A percentile compares a stretch with the other conserved stretches of the same genome.
phyloP scores from a whole-genome alignment of 2,888 invertebrate genomes.

The Lasioglossum villosulum region DNA sequence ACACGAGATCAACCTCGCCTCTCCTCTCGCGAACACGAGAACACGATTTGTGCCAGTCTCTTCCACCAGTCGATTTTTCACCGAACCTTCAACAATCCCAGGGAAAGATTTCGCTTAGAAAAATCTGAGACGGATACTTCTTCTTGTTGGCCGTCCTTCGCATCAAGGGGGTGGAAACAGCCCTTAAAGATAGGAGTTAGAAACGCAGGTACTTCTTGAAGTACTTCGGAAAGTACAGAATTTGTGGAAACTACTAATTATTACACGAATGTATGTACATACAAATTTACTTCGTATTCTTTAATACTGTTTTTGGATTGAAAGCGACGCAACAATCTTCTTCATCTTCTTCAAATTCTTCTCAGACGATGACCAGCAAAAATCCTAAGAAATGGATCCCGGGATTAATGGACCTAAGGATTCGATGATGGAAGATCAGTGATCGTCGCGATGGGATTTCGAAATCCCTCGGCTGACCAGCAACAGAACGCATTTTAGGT shows the following conservation, averaged over 20 bases:
- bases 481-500: background rate
- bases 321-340: no score
- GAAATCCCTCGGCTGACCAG: background rate
- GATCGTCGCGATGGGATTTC: constrained; percentile 6
- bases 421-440: background rate
- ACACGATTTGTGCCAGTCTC: background rate
- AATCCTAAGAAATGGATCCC: no score
- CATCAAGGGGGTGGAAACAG: background rate
- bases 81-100: background rate
- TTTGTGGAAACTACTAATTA: background rate
- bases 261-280: no score
- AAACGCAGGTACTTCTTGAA: background rate
- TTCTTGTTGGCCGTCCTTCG: background rate
- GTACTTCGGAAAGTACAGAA: background rate
- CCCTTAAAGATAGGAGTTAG: background rate
- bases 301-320: no score
- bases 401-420: background rate
- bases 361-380: background rate
- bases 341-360: no score
- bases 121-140: background rate
- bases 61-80: background rate
- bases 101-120: background rate
- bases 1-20: constrained; percentile 33
- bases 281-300: no score
- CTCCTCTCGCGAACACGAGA: background rate